These are phyloP conservation scores for Cladopsammia gracilis DNA, from an alignment of 64 coral and sea anemone species.

Conservation along the genomic window DNA sequence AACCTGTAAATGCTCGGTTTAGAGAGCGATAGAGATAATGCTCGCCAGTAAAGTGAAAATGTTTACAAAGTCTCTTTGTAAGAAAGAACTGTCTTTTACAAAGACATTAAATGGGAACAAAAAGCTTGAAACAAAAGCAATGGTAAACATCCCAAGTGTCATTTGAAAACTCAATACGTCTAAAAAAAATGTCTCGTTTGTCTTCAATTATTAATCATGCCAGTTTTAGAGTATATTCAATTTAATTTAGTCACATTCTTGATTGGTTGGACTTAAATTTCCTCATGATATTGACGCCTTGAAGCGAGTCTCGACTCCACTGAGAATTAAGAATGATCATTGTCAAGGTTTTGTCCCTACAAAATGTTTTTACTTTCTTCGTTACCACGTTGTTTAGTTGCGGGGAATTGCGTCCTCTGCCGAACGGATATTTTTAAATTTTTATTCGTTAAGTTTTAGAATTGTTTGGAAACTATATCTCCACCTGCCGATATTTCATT, in stretches of 20 bases:
- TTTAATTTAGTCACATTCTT: not conserved
- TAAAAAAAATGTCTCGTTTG: not conserved
- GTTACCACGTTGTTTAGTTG: no score
- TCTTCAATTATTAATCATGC: conserved; percentile 20
- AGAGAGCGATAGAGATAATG: not conserved
- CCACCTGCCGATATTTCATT: conserved; percentile 18
- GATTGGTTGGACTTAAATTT: not conserved
- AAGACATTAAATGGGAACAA: not conserved
- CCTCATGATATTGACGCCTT: no score
- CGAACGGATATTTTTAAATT: not conserved
- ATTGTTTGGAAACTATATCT: conserved; percentile 10
- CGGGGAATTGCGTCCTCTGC: not conserved
- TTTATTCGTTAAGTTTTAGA: not conserved
- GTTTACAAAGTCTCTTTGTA: not conserved
- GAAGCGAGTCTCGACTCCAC: no score
- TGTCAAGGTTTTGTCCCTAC: no score
- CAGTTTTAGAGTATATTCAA: not conserved
- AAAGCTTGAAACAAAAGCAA: not conserved
- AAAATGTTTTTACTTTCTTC: no score
- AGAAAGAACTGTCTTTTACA: not conserved
- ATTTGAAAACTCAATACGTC: not conserved
- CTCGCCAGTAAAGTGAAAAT: not conserved
- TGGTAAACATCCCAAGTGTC: no score
- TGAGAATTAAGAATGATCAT: no score
- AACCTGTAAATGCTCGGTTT: not conserved